Base-by-base conservation (phyloP, 2,797 vertebrate genomes). In the Danio tinwini region DNA sequence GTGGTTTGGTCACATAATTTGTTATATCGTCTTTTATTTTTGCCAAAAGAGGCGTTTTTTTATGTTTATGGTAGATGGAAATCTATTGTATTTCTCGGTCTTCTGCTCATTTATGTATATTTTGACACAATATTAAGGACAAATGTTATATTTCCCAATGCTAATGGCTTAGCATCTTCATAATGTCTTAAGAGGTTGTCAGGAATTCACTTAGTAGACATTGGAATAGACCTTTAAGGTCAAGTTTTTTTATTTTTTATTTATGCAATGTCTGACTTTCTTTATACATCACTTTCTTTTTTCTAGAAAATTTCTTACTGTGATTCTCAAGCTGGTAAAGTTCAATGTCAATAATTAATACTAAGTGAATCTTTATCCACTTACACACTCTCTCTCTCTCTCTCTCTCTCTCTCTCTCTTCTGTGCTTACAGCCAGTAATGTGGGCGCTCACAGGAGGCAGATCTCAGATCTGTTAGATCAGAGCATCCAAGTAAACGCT, bases 401-500 rank as follows among this genome's bases (percentile, higher is more conserved):
- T 58, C 76, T 44, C n/a, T 59, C 37, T 62, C 5, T 67, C 49
- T 50, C 19, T 82, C 45, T 47, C 7, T 58, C 76, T 44, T 67
- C 68, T 79, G 81, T 58, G 81, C 53, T 85, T 71, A 61, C 73
- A 96, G 97, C 96, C 89, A 96, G 86, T 89, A 97, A 94, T 83
- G 92, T 95, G 77, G 95, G 94, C 72, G 91, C 91, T 85, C 97
- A 99, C 86, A 95, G 96, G 2, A 95, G 97, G 73, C 98, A 99
- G 89, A 97, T 99, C 89, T 94, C 95, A 40, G 98, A 98, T 91
- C 95, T 98, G 82, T 90, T 99, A 89, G 98, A 99, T 91, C 97
- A 98, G 87, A 99, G 97, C 86, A 97, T 99, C 85, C 96, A 96
- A 87, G 96, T 98, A 78, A 96, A 96, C 85, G 96, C 96, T 6